Conservation (phyloP, 1,140 invertebrate species). For the Drosophila nasuta region DNA sequence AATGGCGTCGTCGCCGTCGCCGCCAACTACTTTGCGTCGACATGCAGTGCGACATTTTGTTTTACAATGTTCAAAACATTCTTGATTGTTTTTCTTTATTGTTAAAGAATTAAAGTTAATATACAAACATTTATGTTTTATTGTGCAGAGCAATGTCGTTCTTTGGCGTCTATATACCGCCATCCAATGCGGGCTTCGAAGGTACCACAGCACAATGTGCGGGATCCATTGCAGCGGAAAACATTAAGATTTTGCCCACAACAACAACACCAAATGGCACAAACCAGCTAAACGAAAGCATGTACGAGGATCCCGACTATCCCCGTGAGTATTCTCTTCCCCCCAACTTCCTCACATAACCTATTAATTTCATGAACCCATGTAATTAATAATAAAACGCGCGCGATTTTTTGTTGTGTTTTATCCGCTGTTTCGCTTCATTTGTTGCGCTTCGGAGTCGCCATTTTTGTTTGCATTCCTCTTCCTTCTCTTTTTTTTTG, state of each 20-base stretch:
- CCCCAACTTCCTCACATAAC: background rate
- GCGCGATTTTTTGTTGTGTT: conserved; percentile 18
- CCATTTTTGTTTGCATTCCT: conserved; percentile 1
- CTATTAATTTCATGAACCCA: conserved; percentile 6
- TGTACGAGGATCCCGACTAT: conserved; percentile 67
- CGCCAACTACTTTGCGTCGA: background rate
- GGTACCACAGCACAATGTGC: conserved; percentile 50
- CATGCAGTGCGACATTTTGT: background rate
- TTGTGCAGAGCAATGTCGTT: conserved; percentile 52
- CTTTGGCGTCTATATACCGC: conserved; percentile 69
- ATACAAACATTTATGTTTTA: too few relatives aligned
- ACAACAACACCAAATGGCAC: background rate
- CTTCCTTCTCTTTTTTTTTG: too few relatives aligned
- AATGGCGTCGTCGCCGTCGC: conserved; percentile 10
- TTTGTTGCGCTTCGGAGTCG: conserved; percentile 32
- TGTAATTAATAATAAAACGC: conserved; percentile 20
- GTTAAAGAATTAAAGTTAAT: too few relatives aligned
- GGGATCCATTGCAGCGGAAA: conserved; percentile 68
- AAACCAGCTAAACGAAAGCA: background rate
- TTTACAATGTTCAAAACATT: conserved; percentile 15
- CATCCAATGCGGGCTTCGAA: conserved; percentile 65
- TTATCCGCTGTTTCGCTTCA: conserved; percentile 15
- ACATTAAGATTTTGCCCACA: conserved; percentile 24
- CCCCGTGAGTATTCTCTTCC: conserved; percentile 56
- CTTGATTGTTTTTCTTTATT: background rate